Evolutionary conservation across 2,888 invertebrate genomes (phyloP), one percentile per base, ranked within the genome.

Genomic region (Eristalinus sepulchralis): DNA sequence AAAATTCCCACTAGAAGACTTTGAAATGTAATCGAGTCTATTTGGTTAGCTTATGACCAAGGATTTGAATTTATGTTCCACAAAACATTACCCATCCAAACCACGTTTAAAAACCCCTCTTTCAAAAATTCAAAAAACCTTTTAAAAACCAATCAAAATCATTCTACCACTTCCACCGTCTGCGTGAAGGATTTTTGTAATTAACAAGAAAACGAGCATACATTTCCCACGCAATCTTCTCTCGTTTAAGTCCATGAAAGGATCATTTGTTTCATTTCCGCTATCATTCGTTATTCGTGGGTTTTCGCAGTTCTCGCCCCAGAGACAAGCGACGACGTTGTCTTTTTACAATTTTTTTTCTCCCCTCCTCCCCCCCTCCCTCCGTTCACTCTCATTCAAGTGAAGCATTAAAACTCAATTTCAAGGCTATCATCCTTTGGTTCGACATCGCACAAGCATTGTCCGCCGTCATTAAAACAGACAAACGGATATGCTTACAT

Each of bases 231-330:
- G 17, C 39, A 66, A 47, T 66, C 47, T 66, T 27, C 24, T 31
- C 10, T n/a, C 27, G 31, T 55, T 55, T 11, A 53, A 66, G 27
- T 33, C 27, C 53, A 67, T 72, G 72, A 79, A 67, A 59, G 72
- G 47, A 59, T 66, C 59, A 47, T 57, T 57, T 57, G n/a, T 63
- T 70, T 22, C 24, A 27, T 62, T 39, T 39, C 55, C 47, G 47
- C 17, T 47, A 5, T 17, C n/a, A 9, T 20, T 22, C 3, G 36
- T 59, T n/a, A 22, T 33, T 10, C 22, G 4, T 17, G 55, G 55
- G 4, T 24, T 57, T 27, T 63, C 20, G n/a, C 13, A 70, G 34
- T 31, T 13, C 33, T 27, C 24, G 57, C 22, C 55, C 2, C 11
- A 9, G n/a, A 57, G 6, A 36, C 10, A 62, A n/a, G 27, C 36